phyloP scores from a whole-genome alignment of 2,113 vertebrate genomes.

The Saccopteryx bilineata region DNA sequence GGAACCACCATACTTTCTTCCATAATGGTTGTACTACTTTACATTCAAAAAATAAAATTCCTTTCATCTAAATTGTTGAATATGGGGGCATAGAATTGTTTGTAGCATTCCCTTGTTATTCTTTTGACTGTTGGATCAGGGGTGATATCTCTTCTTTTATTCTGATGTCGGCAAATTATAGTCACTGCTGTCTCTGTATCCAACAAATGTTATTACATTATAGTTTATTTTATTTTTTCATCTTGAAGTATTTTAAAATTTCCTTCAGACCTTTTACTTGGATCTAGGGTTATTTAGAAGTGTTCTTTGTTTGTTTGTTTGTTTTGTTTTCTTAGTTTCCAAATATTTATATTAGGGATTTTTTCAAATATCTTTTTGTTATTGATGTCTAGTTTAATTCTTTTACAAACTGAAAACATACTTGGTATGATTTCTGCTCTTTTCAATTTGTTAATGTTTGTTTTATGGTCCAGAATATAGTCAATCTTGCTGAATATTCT shows the following conservation, averaged over 20 bases:
- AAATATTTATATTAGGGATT: background rate
- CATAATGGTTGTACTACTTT: no score
- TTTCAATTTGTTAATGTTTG: background rate
- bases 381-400: background rate
- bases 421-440: background rate
- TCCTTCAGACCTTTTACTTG: background rate
- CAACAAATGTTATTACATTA: background rate
- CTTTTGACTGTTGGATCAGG: background rate
- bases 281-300: background rate
- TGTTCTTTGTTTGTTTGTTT: background rate
- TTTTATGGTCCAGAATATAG: background rate
- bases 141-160: background rate
- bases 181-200: background rate
- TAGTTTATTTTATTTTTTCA: background rate
- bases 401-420: background rate
- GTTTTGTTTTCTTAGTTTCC: background rate
- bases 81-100: background rate
- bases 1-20: no score
- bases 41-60: background rate
- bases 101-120: background rate
- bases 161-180: background rate
- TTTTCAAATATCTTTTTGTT: constrained; percentile 31
- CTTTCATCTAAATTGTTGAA: constrained; percentile 14
- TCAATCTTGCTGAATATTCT: background rate
- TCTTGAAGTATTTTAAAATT: constrained; percentile 26